phyloP scores from a whole-genome alignment of 2,113 vertebrate genomes.

The Hippoglossus stenolepis region DNA sequence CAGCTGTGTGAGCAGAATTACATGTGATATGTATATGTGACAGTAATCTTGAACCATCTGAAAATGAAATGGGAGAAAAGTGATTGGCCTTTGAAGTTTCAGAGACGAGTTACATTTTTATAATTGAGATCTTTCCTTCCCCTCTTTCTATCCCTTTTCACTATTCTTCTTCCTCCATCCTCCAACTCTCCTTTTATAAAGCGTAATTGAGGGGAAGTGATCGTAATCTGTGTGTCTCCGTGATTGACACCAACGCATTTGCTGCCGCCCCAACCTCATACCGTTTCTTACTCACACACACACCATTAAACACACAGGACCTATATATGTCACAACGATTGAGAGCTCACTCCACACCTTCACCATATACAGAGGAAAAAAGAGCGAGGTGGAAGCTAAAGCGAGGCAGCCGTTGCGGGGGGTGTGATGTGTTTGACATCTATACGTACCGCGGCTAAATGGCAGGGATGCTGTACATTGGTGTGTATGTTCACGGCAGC shows the following conservation, averaged over 20 bases:
- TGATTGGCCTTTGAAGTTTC: constrained; percentile 40
- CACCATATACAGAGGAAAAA: constrained; percentile 32
- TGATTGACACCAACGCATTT: constrained; percentile 70
- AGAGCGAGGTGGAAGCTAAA: constrained; percentile 32
- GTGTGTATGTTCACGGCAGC: neutral
- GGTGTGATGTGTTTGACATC: constrained; percentile 61
- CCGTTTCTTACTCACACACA: constrained; percentile 31
- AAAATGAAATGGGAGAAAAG: constrained; percentile 45
- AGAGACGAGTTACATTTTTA: constrained; percentile 28
- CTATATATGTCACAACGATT: constrained; percentile 69
- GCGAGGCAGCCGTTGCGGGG: constrained; percentile 21
- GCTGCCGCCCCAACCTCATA: constrained; percentile 9
- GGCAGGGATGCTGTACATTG: constrained; percentile 39
- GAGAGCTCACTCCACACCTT: constrained; percentile 49
- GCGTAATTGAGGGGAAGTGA: constrained; percentile 72
- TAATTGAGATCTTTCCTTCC: constrained; percentile 50
- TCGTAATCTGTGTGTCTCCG: constrained; percentile 56
- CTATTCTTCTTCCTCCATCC: constrained; percentile 35
- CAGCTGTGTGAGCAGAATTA: constrained; percentile 29
- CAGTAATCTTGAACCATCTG: constrained; percentile 51
- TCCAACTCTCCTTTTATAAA: constrained; percentile 42
- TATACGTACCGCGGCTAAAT: constrained; percentile 41
- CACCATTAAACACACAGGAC: constrained; percentile 63
- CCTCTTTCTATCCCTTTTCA: neutral
- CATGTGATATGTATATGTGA: constrained; percentile 38